Percentiles rank a stretch among this genome's conserved stretches.
These are phyloP conservation scores for Forficula auricularia DNA, from an alignment of 1,140 invertebrate genomes.

Conservation along the genomic window DNA sequence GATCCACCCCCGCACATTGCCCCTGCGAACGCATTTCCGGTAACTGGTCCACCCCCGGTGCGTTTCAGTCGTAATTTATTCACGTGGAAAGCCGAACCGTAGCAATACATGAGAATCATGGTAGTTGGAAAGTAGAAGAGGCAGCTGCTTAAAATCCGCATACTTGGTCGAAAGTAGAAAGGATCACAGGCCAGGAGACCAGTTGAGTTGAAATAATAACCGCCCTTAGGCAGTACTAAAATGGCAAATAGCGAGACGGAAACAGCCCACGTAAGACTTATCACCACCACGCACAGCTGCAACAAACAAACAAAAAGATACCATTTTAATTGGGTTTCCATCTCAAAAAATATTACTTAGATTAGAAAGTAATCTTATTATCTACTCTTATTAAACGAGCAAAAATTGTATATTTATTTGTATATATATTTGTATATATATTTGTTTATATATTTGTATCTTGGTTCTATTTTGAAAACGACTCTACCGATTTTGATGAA, in stretches of 20 bases:
- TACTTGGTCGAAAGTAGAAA: conserved; percentile 55
- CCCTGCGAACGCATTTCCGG: not conserved
- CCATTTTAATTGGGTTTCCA: no score
- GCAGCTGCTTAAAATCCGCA: conserved; percentile 64
- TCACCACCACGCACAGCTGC: conserved; percentile 61
- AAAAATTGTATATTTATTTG: no score
- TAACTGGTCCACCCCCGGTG: not conserved
- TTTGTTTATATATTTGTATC: no score
- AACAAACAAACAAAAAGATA: conserved; percentile 17
- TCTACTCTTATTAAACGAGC: no score
- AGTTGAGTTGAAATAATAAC: conserved; percentile 70
- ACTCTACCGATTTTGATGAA: no score
- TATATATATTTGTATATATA: no score
- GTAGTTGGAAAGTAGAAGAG: conserved; percentile 74
- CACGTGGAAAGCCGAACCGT: conserved; percentile 70
- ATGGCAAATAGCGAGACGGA: conserved; percentile 61
- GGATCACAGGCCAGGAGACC: conserved; percentile 69
- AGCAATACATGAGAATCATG: conserved; percentile 79
- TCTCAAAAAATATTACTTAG: no score
- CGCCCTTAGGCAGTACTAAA: conserved; percentile 57
- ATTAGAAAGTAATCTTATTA: no score
- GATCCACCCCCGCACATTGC: not conserved
- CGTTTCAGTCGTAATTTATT: conserved; percentile 54
- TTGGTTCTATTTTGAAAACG: no score
- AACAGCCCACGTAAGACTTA: conserved; percentile 64